These are phyloP conservation scores for Sarcophaga subvicina DNA, from an alignment of 2,888 invertebrate genomes.

Conservation along the genomic window DNA sequence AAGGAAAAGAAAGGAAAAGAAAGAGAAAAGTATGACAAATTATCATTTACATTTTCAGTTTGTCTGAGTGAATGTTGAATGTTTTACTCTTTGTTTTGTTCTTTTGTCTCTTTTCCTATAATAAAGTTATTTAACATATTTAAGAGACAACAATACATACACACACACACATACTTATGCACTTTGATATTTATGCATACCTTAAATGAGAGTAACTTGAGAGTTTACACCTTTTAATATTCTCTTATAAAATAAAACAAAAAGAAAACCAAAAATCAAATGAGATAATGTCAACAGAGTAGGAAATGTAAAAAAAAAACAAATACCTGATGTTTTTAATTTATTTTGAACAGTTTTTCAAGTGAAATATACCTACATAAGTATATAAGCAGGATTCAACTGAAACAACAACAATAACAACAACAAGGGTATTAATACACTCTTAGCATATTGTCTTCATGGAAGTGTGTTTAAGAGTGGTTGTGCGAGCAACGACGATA, in stretches of 20 bases:
- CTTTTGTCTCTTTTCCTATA: conserved; percentile 22
- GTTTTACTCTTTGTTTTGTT: not conserved
- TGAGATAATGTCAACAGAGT: not conserved
- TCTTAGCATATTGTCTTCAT: not conserved
- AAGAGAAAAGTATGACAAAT: conserved; percentile 47
- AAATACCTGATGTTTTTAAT: not conserved
- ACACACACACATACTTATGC: not conserved
- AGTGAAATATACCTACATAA: not conserved
- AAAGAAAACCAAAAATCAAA: not conserved
- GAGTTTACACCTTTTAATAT: not conserved
- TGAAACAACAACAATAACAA: not conserved
- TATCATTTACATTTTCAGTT: conserved; percentile 55
- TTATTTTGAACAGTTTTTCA: not conserved
- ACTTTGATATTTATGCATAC: not conserved
- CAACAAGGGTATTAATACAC: not conserved
- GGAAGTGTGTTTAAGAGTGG: not conserved
- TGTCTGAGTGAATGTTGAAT: not conserved
- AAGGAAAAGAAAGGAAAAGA: not conserved
- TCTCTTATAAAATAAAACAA: not conserved
- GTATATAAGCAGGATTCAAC: not conserved
- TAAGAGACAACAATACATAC: not conserved
- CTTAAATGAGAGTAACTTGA: not conserved
- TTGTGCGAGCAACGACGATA: not conserved
- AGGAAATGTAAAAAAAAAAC: not conserved
- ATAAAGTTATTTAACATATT: conserved; percentile 51